Conservation (phyloP, 2,888 invertebrate species). For the Diachrysia chrysitis region DNA sequence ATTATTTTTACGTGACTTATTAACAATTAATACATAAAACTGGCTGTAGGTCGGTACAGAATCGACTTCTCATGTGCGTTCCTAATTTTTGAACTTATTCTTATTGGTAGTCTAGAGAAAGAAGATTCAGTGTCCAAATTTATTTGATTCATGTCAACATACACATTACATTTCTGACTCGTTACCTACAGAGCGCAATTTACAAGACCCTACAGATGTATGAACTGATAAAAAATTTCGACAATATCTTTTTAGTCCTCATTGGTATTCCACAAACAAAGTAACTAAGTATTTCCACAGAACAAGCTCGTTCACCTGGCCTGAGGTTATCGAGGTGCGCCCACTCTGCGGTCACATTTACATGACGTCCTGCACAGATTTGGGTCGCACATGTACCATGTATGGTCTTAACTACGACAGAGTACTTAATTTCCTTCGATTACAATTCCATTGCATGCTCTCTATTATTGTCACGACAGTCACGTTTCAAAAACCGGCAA, state of each 20-base stretch:
- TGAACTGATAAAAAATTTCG: conserved; percentile 28
- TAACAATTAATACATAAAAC: too few relatives aligned
- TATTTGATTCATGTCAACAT: too few relatives aligned
- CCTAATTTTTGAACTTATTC: too few relatives aligned
- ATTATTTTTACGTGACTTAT: too few relatives aligned
- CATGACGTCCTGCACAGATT: conserved; percentile 39
- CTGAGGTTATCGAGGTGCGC: conserved; percentile 61
- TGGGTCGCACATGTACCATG: conserved; percentile 41
- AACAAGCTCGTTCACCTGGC: conserved; percentile 41
- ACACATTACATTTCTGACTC: too few relatives aligned
- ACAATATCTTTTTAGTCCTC: conserved; percentile 22
- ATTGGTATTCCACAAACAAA: conserved; percentile 55
- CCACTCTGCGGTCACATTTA: conserved; percentile 61
- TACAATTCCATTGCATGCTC: conserved; percentile 41
- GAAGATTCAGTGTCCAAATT: too few relatives aligned
- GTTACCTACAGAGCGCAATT: neutral
- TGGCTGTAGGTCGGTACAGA: too few relatives aligned
- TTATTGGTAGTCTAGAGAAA: too few relatives aligned
- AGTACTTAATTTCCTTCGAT: conserved; percentile 2
- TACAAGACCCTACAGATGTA: conserved; percentile 14
- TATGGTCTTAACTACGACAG: conserved; percentile 7
- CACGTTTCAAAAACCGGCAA: conserved; percentile 29
- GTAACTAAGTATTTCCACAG: conserved; percentile 43
- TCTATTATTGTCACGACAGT: neutral
- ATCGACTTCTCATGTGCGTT: too few relatives aligned